Conservation (phyloP, 2,888 invertebrate genomes). For the Luperina nickerlii region DNA sequence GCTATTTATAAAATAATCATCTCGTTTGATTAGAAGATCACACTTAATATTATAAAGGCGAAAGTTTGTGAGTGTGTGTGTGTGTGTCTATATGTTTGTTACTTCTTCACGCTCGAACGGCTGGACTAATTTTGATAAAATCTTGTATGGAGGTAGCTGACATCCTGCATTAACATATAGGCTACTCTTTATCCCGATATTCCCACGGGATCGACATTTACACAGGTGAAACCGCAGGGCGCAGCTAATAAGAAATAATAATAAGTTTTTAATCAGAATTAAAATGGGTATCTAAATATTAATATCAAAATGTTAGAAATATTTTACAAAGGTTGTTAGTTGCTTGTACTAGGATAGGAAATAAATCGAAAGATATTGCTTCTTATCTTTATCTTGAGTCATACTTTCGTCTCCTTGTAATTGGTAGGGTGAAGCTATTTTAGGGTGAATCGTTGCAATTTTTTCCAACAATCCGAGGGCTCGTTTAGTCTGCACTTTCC, state of each 20-base stretch:
- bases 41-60: too few species aligned
- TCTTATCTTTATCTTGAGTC: slow-evolving; percentile 1
- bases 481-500: not conserved
- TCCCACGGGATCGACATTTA: too few species aligned
- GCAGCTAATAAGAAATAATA: too few species aligned
- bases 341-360: not conserved
- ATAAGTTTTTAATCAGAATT: not conserved
- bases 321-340: too few species aligned
- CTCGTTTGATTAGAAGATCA: not conserved
- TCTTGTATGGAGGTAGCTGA: too few species aligned
- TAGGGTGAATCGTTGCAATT: slow-evolving; percentile 27
- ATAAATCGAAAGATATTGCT: not conserved
- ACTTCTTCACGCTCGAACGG: too few species aligned
- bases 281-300: not conserved
- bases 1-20: not conserved
- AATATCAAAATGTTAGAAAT: not conserved
- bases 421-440: not conserved
- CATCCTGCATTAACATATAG: too few species aligned
- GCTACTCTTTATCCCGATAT: too few species aligned
- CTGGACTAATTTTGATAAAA: too few species aligned
- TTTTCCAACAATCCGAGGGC: slow-evolving; percentile 4
- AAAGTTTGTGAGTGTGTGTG: too few species aligned
- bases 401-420: not conserved
- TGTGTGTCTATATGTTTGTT: too few species aligned
- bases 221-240: too few species aligned